A percentile compares a stretch with the other conserved stretches of the same genome.
phyloP scores from a whole-genome alignment of 1,140 invertebrate species.

The Antheraea mylitta region DNA sequence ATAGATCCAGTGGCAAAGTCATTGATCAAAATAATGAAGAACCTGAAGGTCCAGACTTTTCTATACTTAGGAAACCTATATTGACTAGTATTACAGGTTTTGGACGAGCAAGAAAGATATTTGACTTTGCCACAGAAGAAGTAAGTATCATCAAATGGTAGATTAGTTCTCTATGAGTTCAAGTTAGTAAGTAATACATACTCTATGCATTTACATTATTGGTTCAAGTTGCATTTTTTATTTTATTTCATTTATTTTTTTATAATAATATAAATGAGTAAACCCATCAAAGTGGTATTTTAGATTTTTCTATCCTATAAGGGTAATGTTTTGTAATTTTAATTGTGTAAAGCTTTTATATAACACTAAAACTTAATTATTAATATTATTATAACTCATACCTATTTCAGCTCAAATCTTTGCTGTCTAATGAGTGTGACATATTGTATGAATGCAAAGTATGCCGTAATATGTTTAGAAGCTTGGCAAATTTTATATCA shows the following conservation, averaged over 20 bases:
- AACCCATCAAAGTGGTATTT: too few species aligned
- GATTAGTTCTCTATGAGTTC: not conserved
- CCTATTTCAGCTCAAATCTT: conserved; percentile 81
- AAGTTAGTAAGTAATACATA: conserved; percentile 4
- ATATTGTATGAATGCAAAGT: conserved; percentile 91
- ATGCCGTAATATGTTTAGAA: conserved; percentile 91
- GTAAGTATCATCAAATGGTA: conserved; percentile 44
- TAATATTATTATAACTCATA: not conserved
- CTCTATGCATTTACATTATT: conserved; percentile 11
- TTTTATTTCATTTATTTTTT: not conserved
- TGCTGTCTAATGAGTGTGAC: conserved; percentile 89
- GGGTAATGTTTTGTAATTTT: too few species aligned
- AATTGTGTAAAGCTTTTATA: too few species aligned
- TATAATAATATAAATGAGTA: too few species aligned
- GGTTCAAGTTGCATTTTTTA: conserved; percentile 11
- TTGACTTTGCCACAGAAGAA: conserved; percentile 82
- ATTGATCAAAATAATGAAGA: conserved; percentile 48
- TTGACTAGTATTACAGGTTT: conserved; percentile 81
- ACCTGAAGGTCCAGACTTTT: conserved; percentile 75
- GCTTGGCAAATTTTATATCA: conserved; percentile 89
- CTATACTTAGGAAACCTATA: conserved; percentile 82
- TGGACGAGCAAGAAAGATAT: conserved; percentile 80
- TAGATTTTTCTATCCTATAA: too few species aligned
- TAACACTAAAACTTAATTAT: not conserved
- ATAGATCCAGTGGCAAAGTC: conserved; percentile 40